Evolutionary conservation across 1,140 invertebrate genomes (phyloP), one percentile per base, ranked within the genome.

Genomic region (Parapsyche elsis): DNA sequence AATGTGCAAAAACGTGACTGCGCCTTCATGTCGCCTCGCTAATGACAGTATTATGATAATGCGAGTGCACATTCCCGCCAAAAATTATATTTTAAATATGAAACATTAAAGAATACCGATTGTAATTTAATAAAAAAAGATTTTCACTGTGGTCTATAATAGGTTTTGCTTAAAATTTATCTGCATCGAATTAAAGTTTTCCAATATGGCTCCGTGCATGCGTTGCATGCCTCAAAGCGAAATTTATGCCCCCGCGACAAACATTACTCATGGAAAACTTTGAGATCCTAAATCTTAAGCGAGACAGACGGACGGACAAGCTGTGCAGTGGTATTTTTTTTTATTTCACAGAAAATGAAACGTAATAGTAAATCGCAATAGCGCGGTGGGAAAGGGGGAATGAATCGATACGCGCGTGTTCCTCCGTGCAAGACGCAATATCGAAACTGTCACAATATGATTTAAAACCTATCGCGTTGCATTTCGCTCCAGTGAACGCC

Each of bases 381-480:
- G 21, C 10, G 59, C 14, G n/a, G 19, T 10, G 59, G 9, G 21
- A 61, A 61, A 61, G 76, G 75, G 16, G 26, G n/a, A 16, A 26
- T 38, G 30, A 38, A 38, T 38, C 30, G 30, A 38, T 38, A 38
- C 30, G 30, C 30, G 30, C 30, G 30, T 38, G 30, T 38, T 38
- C 30, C 30, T 4, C 30, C 49, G 53, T 23, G 53, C 24, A 49
- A 46, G 57, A 71, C 77, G 77, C 77, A 81, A 79, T 79, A 81
- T 79, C 71, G 71, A 61, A 81, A 74, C 81, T 81, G 81, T 79
- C 81, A 79, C 70, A 76, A 44, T 12, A 67, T 81, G 81, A 81
- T 81, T 81, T 81, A 81, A 71, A 71, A 38, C 30, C 30, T 38
- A 38, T 38, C 30, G 30, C 30, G 30, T 38, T 38, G 30, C 30